These are phyloP conservation scores for Peromyscus maniculatus DNA, from an alignment of 2,113 vertebrate genomes.

Conservation along the genomic window DNA sequence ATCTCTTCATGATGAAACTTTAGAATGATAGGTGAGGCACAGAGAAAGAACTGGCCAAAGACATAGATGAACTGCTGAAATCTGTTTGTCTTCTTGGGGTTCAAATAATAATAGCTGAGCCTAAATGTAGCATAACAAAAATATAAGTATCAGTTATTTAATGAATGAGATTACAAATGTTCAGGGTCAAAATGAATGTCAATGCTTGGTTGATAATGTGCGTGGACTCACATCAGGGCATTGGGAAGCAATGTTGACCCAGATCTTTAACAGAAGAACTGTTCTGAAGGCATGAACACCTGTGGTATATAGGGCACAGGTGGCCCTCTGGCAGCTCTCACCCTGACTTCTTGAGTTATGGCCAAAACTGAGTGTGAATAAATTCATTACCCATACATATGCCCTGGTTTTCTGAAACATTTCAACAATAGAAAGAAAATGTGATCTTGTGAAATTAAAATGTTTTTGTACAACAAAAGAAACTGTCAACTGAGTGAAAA, in stretches of 20 bases:
- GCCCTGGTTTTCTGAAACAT: slow-evolving; percentile 58
- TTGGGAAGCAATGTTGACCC: not conserved
- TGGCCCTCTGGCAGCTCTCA: slow-evolving; percentile 65
- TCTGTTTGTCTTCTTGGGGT: not conserved
- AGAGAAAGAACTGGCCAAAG: not conserved
- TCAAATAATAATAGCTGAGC: not conserved
- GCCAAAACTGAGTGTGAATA: slow-evolving; percentile 61
- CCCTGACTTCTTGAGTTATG: slow-evolving; percentile 32
- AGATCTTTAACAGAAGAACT: not conserved
- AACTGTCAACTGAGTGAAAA: not conserved
- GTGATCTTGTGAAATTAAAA: not conserved
- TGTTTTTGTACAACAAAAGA: not conserved
- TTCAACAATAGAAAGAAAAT: not conserved
- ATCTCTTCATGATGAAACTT: not conserved
- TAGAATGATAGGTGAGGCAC: not conserved
- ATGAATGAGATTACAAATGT: not conserved
- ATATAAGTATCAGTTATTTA: not conserved
- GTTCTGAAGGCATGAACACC: slow-evolving; percentile 51
- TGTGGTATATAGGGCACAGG: slow-evolving; percentile 75
- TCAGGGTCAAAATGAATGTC: slow-evolving; percentile 51
- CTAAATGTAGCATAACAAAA: not conserved
- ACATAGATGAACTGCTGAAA: not conserved
- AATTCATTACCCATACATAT: slow-evolving; percentile 54
- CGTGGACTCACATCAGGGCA: not conserved
- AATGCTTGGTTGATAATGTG: not conserved